phyloP scores from a whole-genome alignment of 2,888 invertebrate genomes.

The Lycaena phlaeas region DNA sequence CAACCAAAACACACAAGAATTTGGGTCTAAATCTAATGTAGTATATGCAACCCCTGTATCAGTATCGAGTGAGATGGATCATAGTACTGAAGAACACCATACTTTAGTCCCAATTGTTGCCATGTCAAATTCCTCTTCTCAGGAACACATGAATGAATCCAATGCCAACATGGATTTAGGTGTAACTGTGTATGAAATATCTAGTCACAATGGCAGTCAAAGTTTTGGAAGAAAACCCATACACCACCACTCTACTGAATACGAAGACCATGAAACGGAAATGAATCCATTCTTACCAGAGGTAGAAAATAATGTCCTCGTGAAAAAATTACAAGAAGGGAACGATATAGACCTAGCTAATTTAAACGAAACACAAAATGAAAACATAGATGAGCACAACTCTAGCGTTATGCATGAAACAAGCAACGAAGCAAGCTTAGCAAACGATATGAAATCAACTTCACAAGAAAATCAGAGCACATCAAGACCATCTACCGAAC shows the following conservation, averaged over 20 bases:
- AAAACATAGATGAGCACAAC: slow-evolving; percentile 44
- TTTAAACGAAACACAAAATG: slow-evolving; percentile 58
- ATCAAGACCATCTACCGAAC: background rate
- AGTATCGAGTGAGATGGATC: slow-evolving; percentile 11
- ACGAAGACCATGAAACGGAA: slow-evolving; percentile 63
- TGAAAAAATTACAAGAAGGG: slow-evolving; percentile 73
- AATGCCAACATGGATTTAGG: slow-evolving; percentile 35
- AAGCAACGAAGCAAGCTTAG: slow-evolving; percentile 10
- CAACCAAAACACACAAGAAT: slow-evolving; percentile 16
- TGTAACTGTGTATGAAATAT: slow-evolving; percentile 60
- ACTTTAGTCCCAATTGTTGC: background rate
- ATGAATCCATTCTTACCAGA: slow-evolving; percentile 81
- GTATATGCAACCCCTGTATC: slow-evolving; percentile 7
- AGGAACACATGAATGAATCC: slow-evolving; percentile 7
- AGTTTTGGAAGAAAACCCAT: slow-evolving; percentile 32
- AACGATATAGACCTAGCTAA: slow-evolving; percentile 57
- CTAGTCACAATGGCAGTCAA: slow-evolving; percentile 38
- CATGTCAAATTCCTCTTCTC: slow-evolving; percentile 3
- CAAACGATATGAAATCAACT: slow-evolving; percentile 4
- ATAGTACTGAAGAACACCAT: slow-evolving; percentile 12
- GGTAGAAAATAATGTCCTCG: slow-evolving; percentile 73
- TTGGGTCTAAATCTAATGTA: too few species aligned
- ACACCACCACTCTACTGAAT: slow-evolving; percentile 40
- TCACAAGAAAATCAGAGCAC: background rate
- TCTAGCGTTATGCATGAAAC: slow-evolving; percentile 17